These are phyloP conservation scores for Danaus plexippus DNA, from an alignment of 1,140 invertebrate species.

Conservation along the genomic window DNA sequence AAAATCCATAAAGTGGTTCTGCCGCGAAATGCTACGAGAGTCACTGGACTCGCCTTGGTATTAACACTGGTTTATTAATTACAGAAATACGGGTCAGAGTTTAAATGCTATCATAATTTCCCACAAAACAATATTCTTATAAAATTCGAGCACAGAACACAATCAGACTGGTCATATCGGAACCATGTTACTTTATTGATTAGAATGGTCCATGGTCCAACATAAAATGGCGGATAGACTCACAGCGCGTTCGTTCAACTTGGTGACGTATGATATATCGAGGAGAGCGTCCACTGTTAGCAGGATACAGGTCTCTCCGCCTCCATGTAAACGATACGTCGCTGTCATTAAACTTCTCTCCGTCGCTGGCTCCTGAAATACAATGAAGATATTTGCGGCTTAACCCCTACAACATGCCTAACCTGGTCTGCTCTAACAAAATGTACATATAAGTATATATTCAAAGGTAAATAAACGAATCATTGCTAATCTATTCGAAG, in stretches of 20 bases:
- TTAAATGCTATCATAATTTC: slow-evolving; percentile 8
- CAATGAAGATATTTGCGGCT: not conserved
- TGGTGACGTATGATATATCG: slow-evolving; percentile 77
- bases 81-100: slow-evolving; percentile 8
- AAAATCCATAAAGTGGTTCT: too few species aligned
- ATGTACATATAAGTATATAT: too few species aligned
- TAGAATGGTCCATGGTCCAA: too few species aligned
- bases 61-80: too few species aligned
- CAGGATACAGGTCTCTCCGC: slow-evolving; percentile 77
- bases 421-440: not conserved
- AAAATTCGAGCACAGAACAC: not conserved
- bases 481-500: too few species aligned
- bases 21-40: too few species aligned
- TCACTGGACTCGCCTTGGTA: too few species aligned
- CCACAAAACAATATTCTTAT: not conserved
- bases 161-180: too few species aligned
- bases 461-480: too few species aligned
- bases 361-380: slow-evolving; percentile 52
- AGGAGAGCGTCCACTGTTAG: slow-evolving; percentile 78
- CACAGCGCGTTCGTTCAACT: slow-evolving; percentile 75
- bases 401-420: not conserved
- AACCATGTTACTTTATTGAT: too few species aligned
- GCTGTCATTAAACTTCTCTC: slow-evolving; percentile 67
- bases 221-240: slow-evolving; percentile 20
- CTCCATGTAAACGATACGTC: slow-evolving; percentile 75